Base-by-base conservation (phyloP, 2,888 invertebrate species). In the Adelognathus sp. region DNA sequence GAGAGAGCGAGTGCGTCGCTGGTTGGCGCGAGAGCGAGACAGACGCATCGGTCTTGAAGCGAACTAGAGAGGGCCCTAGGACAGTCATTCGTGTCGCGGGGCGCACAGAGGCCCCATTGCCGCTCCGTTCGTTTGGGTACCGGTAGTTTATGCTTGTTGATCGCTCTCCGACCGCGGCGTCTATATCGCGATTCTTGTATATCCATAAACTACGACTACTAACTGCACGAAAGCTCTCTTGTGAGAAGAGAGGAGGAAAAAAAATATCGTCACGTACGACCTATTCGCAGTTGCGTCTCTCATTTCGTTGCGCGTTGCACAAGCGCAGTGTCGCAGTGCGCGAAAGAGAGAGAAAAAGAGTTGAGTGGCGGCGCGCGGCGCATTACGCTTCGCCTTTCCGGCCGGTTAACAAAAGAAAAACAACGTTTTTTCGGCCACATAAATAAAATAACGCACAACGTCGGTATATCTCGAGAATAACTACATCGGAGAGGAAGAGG, bases 41-140 rank as follows among this genome's bases (percentile, higher is more conserved):
- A 54, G 44, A 9, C 18, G 58, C 61, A 73, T 72, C 64, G 77
- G 76, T 72, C 74, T 75, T 50, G 72, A 75, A 70, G 73, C 66
- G 77, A 76, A 75, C 69, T 67, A 71, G 66, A 80, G 79, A 73
- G 80, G 66, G 80, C 72, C 79, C 58, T 76, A 81, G 83, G 78
- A 82, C 72, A 85, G 84, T 82, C 76, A 50, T 79, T 81, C 79
- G 83, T 60, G 81, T 61, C 78, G 81, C 83, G 64, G 76, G 74
- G 54, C 78, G 52, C 58, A 60, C 33, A 31, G 16, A 69, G 66
- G 41, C 39, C 66, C 67, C 67, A 56, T 36, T 61, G 66, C 67
- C 54, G 36, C 27, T 66, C 52, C 36, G n/a, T n/a, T n/a, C n/a
- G n/a, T n/a, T n/a, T 18, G 21, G 36, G 24, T 52, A 14, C 27